phyloP scores from a whole-genome alignment of 2,888 invertebrate genomes.

The Bembecia ichneumoniformis region DNA sequence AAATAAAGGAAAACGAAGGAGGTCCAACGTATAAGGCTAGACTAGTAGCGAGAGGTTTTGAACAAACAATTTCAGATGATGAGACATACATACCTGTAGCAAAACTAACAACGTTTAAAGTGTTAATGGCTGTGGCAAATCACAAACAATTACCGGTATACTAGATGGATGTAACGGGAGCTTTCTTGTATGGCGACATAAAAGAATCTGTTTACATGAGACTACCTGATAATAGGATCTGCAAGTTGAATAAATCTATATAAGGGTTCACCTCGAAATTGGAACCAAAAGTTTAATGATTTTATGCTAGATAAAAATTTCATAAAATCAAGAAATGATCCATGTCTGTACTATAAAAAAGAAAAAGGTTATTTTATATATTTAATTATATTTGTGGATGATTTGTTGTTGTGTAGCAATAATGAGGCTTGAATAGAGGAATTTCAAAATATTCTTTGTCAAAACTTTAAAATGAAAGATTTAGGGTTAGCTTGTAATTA shows the following conservation, averaged over 20 bases:
- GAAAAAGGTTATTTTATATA: slow-evolving; percentile 1
- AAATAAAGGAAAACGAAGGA: slow-evolving; percentile 8
- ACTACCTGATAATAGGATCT: slow-evolving; percentile 9
- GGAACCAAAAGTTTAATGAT: slow-evolving; percentile 11
- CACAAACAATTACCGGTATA: neutral
- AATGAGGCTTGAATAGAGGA: slow-evolving; percentile 2
- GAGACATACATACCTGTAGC: slow-evolving; percentile 12
- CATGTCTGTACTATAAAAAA: slow-evolving; percentile 6
- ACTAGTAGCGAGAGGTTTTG: slow-evolving; percentile 13
- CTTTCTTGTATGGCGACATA: slow-evolving; percentile 3
- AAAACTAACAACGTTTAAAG: slow-evolving; percentile 2
- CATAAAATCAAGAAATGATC: slow-evolving; percentile 6
- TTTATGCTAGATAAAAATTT: slow-evolving; percentile 6
- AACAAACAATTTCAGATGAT: slow-evolving; percentile 6
- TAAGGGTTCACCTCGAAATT: slow-evolving; percentile 8
- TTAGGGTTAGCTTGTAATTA: slow-evolving; percentile 9
- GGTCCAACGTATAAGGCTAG: slow-evolving; percentile 10
- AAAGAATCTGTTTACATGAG: slow-evolving; percentile 2
- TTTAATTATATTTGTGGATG: slow-evolving; percentile 9
- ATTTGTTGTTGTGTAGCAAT: slow-evolving; percentile 6
- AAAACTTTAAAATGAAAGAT: slow-evolving; percentile 14
- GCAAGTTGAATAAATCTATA: slow-evolving; percentile 9
- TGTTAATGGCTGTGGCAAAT: neutral
- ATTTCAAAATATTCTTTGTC: slow-evolving; percentile 5
- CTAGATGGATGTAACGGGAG: slow-evolving; percentile 2